A percentile compares a stretch with the other conserved stretches of the same genome.
Conservation (phyloP, 2,113 vertebrate species). For the Microtus oregoni region DNA sequence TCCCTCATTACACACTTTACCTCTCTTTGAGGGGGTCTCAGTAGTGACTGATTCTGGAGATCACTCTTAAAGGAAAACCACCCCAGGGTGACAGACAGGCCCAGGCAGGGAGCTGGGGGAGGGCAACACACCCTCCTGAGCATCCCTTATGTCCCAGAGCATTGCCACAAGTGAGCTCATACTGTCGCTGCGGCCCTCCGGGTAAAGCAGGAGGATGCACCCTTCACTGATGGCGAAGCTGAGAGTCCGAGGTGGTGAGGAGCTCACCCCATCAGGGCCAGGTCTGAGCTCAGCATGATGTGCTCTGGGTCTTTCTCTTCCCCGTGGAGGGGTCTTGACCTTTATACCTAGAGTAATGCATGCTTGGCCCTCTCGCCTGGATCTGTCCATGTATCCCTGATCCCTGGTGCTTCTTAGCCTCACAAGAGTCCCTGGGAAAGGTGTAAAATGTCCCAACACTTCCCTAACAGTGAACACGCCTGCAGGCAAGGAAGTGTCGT, state of each 20-base stretch:
- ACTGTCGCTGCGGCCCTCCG: background rate
- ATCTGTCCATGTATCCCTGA: background rate
- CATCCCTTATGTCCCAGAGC: background rate
- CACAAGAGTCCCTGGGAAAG: background rate
- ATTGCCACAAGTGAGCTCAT: background rate
- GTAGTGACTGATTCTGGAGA: background rate
- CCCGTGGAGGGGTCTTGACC: background rate
- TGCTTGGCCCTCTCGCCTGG: background rate
- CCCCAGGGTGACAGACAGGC: background rate
- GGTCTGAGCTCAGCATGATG: background rate
- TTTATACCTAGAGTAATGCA: background rate
- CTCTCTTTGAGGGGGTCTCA: background rate
- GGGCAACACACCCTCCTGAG: background rate
- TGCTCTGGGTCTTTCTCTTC: background rate
- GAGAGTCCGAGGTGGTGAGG: background rate
- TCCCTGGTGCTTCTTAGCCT: background rate
- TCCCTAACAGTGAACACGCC: background rate
- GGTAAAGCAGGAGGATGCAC: background rate
- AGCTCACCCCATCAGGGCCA: background rate
- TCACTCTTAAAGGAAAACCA: slow-evolving; percentile 22
- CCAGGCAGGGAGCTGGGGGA: background rate
- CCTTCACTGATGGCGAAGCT: background rate
- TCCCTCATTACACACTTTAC: slow-evolving; percentile 15
- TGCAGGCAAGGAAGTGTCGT: no score
- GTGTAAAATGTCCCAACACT: background rate